Evolutionary conservation across 2,113 vertebrate species (phyloP).

Genomic region (Prinia subflava): DNA sequence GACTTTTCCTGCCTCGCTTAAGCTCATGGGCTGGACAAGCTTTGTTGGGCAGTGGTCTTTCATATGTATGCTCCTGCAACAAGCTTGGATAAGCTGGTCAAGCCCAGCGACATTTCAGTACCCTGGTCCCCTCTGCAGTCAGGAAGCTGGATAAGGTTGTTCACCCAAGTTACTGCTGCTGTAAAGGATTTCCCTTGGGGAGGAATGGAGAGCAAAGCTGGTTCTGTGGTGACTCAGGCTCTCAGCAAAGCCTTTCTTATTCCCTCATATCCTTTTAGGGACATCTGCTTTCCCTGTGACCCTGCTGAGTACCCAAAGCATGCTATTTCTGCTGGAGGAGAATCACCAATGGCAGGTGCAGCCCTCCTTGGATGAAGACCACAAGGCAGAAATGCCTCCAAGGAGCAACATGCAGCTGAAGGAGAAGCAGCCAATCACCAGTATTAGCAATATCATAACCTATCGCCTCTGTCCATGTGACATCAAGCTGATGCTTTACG

Average conservation of each 20-base stretch:
- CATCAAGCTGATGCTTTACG: conserved; percentile 86
- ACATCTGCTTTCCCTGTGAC: conserved; percentile 67
- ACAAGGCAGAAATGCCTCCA: background rate
- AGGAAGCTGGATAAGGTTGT: background rate
- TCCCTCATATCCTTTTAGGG: conserved; percentile 47
- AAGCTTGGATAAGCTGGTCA: background rate
- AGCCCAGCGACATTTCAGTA: background rate
- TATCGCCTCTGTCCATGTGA: conserved; percentile 77
- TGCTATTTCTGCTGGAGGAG: conserved; percentile 77
- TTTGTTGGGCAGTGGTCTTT: background rate
- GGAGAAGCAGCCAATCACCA: conserved; percentile 72
- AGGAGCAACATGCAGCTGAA: conserved; percentile 32
- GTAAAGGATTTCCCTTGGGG: background rate
- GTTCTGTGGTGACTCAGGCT: conserved; percentile 45
- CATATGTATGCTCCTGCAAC: background rate
- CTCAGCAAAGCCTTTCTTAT: conserved; percentile 17
- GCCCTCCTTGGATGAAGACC: background rate
- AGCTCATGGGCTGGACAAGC: background rate
- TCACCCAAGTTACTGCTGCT: background rate
- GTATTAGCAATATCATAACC: conserved; percentile 78
- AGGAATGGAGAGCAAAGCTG: conserved; percentile 9
- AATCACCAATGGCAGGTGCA: conserved; percentile 64
- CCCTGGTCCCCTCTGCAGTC: background rate
- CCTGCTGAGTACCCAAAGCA: conserved; percentile 73
- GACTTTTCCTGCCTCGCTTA: background rate